Base-by-base conservation (phyloP, 2,797 vertebrate species). In the Chrosomus eos region DNA sequence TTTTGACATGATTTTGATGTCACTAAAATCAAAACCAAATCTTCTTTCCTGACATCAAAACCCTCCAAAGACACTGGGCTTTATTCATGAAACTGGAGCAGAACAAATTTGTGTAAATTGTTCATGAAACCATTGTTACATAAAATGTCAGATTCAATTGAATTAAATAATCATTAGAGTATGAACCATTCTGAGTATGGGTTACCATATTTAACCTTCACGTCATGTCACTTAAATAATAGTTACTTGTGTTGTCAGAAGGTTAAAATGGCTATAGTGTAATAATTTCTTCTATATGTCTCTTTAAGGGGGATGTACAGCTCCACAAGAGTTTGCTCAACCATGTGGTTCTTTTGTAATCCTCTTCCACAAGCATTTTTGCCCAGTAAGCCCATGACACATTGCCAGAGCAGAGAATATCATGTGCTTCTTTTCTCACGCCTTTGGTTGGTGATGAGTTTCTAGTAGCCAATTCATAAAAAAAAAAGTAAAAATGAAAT, bases 321-420 rank as follows among this genome's bases (percentile, higher is more conserved):
- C 90, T 86, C 88, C 51, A 48, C 40, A 89, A 73, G 48, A 81
- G 84, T 90, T 88, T 87, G 82, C 81, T 88, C 88, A 90, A 88
- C 40, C 78, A 14, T 38, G 28, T 38, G 26, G 70, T 9, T 60
- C 36, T 91, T 91, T 92, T 53, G 77, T 88, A 92, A 88, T 26
- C 55, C 86, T 84, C 71, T 85, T 68, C 85, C 88, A 71, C 62
- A 3, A 70, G 71, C 64, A 13, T 74, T 67, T 64, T 40, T 68
- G 26, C 53, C 36, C n/a, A 81, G 74, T 71, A 51, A 81, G 28
- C 48, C 51, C 19, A 51, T 62, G 53, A 36, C 26, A 74, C 85
- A 45, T 67, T 51, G 40, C 31, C 28, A 51, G 13, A 16, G 51
- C 74, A 73, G 55, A 53, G 76, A 33, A 73, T 58, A 88, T 79